phyloP scores from a whole-genome alignment of 1,140 invertebrate species.

The Melipona quadrifasciata region DNA sequence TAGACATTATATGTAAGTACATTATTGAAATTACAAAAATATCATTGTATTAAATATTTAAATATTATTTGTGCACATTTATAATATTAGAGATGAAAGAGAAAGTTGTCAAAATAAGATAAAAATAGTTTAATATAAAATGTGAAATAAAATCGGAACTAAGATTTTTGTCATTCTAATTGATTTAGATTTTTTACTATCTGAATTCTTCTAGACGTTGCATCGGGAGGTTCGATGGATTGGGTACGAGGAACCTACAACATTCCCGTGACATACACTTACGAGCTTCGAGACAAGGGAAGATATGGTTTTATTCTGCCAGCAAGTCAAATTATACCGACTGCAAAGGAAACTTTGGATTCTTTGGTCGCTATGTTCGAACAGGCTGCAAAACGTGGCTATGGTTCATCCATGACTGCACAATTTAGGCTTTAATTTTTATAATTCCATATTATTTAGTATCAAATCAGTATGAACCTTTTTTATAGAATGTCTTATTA shows the following conservation, averaged over 20 bases:
- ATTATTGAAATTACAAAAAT: background rate
- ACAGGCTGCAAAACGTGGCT: conserved; percentile 75
- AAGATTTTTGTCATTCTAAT: background rate
- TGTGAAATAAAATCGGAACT: background rate
- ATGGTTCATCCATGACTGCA: background rate
- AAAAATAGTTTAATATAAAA: background rate
- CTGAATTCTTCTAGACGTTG: conserved; percentile 78
- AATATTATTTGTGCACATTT: background rate
- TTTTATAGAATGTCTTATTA: background rate
- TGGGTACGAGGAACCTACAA: conserved; percentile 86
- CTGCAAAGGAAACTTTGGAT: conserved; percentile 87
- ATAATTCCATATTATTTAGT: background rate
- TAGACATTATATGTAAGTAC: conserved; percentile 59
- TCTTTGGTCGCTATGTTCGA: conserved; percentile 84
- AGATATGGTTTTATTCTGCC: conserved; percentile 89
- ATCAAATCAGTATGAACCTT: background rate
- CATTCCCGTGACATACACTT: conserved; percentile 86
- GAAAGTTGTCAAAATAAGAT: background rate
- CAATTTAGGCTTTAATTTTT: background rate
- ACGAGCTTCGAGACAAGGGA: conserved; percentile 89
- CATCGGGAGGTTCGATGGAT: conserved; percentile 87
- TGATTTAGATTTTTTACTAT: background rate
- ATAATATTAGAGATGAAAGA: background rate
- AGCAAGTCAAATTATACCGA: conserved; percentile 86
- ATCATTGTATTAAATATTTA: background rate